Base-by-base conservation (phyloP, 2,113 vertebrate genomes). In the Cynopterus brachyotis region DNA sequence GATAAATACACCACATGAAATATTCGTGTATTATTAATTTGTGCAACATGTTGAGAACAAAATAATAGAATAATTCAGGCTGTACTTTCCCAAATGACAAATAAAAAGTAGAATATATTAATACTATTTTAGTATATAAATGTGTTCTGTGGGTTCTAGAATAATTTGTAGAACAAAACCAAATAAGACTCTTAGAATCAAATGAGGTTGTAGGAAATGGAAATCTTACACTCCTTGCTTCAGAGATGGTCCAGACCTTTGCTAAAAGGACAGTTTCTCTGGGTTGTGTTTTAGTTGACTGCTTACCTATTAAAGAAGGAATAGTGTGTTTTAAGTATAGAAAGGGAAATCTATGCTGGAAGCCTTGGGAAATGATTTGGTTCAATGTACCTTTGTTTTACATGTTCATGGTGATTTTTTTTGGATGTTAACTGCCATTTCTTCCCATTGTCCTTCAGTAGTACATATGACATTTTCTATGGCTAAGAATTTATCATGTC, bases 111-210 rank as follows among this genome's bases (percentile, higher is more conserved):
- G n/a, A n/a, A 47, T 62, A 13, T 6, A 59, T 66, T 67, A 87
- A 88, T 69, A 35, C 9, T 26, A 8, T 75, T 75, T 75, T 57
- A 75, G 22, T 59, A 26, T 94, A 82, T 83, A 67, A 75, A 78
- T 75, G 10, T 83, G 8, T 45, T 86, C 32, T 93, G 0, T 76
- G 69, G 7, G 75, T 59, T 93, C 64, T 64, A 86, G 62, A 80
- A 79, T 93, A 80, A 94, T 87, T 75, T 89, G 82, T 94, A 50
- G 69, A 87, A 83, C 3, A 47, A 83, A 94, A 9, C 67, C 26
- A 53, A 55, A 17, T 66, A n/a, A 50, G 15, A 70, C 1, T 84
- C 53, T 75, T 81, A 72, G 47, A 67, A 30, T 28, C 24, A 92
- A 50, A 89, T 81, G 67, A 72, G 30, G 9, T 84, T 80, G 62